Conservation (phyloP, 2,797 vertebrate genomes). For the Xenopus petersii region DNA sequence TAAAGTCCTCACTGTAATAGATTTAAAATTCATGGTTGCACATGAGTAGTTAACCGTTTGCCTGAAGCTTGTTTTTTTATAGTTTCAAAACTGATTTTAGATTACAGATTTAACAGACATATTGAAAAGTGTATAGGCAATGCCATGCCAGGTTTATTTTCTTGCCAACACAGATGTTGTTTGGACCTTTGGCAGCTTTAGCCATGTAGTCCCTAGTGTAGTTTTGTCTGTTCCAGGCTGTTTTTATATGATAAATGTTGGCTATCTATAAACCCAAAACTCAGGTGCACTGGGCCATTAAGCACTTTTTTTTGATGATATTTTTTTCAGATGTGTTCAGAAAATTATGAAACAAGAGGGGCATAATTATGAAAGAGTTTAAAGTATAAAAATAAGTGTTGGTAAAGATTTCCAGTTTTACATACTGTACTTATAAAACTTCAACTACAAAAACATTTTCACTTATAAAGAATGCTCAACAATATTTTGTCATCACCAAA, state of each 20-base stretch:
- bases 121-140: slow-evolving; percentile 33
- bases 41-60: slow-evolving; percentile 26
- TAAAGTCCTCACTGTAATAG: too few species aligned
- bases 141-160: slow-evolving; percentile 16
- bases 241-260: slow-evolving; percentile 28
- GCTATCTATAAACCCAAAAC: slow-evolving; percentile 1
- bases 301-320: too few species aligned
- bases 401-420: too few species aligned
- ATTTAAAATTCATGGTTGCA: background rate
- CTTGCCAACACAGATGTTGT: slow-evolving; percentile 33
- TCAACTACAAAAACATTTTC: too few species aligned
- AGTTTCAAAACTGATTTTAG: slow-evolving; percentile 18
- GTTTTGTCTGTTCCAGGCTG: slow-evolving; percentile 15
- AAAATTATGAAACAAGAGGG: too few species aligned
- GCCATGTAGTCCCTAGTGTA: slow-evolving; percentile 7
- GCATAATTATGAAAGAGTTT: too few species aligned
- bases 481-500: too few species aligned
- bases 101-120: slow-evolving; percentile 26
- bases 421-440: too few species aligned
- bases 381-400: too few species aligned
- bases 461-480: too few species aligned
- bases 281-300: too few species aligned
- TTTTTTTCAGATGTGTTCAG: too few species aligned
- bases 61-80: slow-evolving; percentile 4
- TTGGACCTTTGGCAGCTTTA: slow-evolving; percentile 23